Percentiles rank a stretch among this genome's conserved stretches.
Evolutionary conservation across 2,888 invertebrate species (phyloP).

Genomic region (Aradus depressus): DNA sequence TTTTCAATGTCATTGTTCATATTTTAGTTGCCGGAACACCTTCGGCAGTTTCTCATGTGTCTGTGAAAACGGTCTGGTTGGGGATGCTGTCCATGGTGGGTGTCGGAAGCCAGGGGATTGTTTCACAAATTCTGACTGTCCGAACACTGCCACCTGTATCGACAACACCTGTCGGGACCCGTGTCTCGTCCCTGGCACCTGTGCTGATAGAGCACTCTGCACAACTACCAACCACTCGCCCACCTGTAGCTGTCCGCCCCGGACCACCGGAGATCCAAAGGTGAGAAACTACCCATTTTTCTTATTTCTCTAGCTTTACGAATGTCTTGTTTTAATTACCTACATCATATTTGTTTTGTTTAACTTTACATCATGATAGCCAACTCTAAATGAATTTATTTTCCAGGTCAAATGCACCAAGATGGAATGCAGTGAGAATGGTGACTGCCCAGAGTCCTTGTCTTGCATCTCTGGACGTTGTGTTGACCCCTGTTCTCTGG

Average conservation of each 20-base stretch:
- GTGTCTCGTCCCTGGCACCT: constrained; percentile 51
- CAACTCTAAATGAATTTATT: constrained; percentile 1
- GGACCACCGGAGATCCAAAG: constrained; percentile 64
- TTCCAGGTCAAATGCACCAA: constrained; percentile 49
- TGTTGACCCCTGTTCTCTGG: constrained; percentile 65
- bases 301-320: not conserved
- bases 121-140: constrained; percentile 65
- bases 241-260: constrained; percentile 60
- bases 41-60: constrained; percentile 66
- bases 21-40: constrained; percentile 56
- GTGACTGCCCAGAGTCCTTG: constrained; percentile 56
- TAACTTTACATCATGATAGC: not conserved
- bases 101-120: constrained; percentile 78
- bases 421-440: constrained; percentile 66
- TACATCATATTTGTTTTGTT: not conserved
- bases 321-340: not conserved
- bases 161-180: constrained; percentile 68
- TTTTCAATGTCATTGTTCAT: constrained; percentile 2
- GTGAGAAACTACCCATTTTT: constrained; percentile 30
- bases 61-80: constrained; percentile 67
- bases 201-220: constrained; percentile 68
- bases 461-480: constrained; percentile 72
- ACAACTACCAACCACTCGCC: constrained; percentile 55
- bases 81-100: constrained; percentile 59
- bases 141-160: constrained; percentile 60